These are phyloP conservation scores for Halictus ligatus DNA, from an alignment of 2,888 invertebrate genomes.

Conservation along the genomic window DNA sequence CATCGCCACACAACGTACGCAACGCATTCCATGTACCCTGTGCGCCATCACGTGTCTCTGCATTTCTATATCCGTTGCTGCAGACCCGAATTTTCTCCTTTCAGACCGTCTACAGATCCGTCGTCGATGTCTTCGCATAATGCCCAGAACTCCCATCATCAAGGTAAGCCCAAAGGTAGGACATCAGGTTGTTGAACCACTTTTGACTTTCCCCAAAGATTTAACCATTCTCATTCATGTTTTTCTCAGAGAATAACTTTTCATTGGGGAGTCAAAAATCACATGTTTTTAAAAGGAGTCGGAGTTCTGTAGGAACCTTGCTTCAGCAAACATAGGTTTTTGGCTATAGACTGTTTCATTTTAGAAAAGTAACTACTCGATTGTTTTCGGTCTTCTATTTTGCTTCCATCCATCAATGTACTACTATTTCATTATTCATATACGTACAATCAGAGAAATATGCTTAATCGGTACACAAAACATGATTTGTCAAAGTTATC, in stretches of 20 bases:
- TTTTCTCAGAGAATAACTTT: background rate
- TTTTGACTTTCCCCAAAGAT: slow-evolving; percentile 1
- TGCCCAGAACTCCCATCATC: slow-evolving; percentile 82
- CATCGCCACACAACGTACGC: slow-evolving; percentile 60
- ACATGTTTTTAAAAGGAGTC: background rate
- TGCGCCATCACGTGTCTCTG: slow-evolving; percentile 67
- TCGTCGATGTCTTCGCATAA: slow-evolving; percentile 81
- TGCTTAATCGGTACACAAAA: background rate
- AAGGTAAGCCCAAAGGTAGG: slow-evolving; percentile 81
- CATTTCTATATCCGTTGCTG: slow-evolving; percentile 72
- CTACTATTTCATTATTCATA: background rate
- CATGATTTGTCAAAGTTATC: background rate
- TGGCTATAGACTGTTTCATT: background rate
- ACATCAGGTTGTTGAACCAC: slow-evolving; percentile 40
- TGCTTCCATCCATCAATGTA: background rate
- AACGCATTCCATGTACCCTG: slow-evolving; percentile 69
- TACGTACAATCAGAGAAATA: background rate
- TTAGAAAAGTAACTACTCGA: background rate
- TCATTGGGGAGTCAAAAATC: background rate
- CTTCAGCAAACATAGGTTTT: background rate
- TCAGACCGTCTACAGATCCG: slow-evolving; percentile 84
- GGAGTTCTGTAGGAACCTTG: background rate
- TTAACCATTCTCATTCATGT: background rate
- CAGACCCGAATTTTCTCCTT: slow-evolving; percentile 85
- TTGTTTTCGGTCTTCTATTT: background rate